A percentile compares a stretch with the other conserved stretches of the same genome.
These are phyloP conservation scores for Lepidocyrtoides sp. DNA, from an alignment of 2,888 invertebrate species.

Conservation along the genomic window DNA sequence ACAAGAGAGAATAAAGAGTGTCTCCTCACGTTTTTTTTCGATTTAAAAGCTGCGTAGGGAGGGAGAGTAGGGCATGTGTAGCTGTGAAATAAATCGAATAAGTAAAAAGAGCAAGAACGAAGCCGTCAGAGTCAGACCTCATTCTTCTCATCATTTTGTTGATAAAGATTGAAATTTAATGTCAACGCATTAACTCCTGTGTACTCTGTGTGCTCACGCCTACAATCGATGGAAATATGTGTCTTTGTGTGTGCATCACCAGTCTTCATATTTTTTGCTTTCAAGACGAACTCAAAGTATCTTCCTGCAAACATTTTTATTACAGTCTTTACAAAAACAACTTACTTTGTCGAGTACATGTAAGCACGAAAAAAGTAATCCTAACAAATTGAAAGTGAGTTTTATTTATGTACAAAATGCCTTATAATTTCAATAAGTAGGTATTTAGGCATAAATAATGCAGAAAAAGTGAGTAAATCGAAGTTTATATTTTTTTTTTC, in stretches of 20 bases:
- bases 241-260: too few relatives aligned
- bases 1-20: too few relatives aligned
- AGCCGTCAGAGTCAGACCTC: not conserved
- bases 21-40: too few relatives aligned
- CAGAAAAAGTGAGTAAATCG: too few relatives aligned
- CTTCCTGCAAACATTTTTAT: not conserved
- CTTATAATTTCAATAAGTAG: not conserved
- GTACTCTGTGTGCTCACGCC: too few relatives aligned
- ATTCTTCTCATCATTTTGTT: not conserved
- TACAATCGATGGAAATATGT: too few relatives aligned
- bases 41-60: too few relatives aligned
- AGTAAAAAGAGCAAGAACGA: not conserved
- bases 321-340: not conserved
- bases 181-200: too few relatives aligned
- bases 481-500: not conserved
- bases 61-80: not conserved
- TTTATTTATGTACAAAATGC: not conserved
- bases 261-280: not conserved
- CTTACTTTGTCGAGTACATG: not conserved
- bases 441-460: too few relatives aligned
- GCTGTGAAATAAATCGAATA: not conserved
- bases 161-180: not conserved
- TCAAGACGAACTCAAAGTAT: not conserved
- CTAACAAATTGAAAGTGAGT: conserved; percentile 3
- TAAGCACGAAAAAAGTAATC: not conserved